These are phyloP conservation scores for Stegostoma tigrinum DNA, from an alignment of 2,113 vertebrate species.

Conservation along the genomic window DNA sequence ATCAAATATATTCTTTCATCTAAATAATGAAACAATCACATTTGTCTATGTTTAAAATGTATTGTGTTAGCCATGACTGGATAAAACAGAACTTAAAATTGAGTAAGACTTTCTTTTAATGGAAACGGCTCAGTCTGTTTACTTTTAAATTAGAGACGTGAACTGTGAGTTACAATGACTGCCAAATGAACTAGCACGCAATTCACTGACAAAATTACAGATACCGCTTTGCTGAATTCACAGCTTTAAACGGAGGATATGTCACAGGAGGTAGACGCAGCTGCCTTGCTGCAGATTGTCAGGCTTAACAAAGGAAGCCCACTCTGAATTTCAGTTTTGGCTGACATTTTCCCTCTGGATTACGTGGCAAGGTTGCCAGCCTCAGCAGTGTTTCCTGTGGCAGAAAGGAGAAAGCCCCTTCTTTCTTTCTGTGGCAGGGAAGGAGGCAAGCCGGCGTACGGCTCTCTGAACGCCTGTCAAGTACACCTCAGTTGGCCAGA, in stretches of 20 bases:
- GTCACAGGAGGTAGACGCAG: not conserved
- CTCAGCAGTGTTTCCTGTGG: not conserved
- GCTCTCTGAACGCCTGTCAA: not conserved
- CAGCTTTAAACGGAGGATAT: not conserved
- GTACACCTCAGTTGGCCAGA: not conserved
- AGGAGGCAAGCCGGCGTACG: not conserved
- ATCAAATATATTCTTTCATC: not conserved
- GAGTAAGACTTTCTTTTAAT: not conserved
- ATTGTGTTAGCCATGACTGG: not conserved
- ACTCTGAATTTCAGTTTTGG: not conserved
- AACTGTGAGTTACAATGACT: not conserved
- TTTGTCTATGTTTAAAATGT: not conserved
- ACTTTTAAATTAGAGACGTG: not conserved
- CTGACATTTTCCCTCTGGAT: conserved; percentile 18
- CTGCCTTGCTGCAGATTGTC: not conserved
- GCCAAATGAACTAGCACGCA: not conserved
- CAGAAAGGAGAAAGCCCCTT: not conserved
- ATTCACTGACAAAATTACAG: not conserved
- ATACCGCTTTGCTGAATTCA: not conserved
- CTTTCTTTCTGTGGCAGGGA: not conserved
- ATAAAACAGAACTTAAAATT: not conserved
- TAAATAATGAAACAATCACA: conserved; percentile 9
- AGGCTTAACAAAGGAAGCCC: not conserved
- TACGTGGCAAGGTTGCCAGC: not conserved
- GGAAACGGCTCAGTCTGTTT: not conserved